These are phyloP conservation scores for Caenorhabditis sp. DNA, from an alignment of 2,888 invertebrate genomes.

Conservation along the genomic window DNA sequence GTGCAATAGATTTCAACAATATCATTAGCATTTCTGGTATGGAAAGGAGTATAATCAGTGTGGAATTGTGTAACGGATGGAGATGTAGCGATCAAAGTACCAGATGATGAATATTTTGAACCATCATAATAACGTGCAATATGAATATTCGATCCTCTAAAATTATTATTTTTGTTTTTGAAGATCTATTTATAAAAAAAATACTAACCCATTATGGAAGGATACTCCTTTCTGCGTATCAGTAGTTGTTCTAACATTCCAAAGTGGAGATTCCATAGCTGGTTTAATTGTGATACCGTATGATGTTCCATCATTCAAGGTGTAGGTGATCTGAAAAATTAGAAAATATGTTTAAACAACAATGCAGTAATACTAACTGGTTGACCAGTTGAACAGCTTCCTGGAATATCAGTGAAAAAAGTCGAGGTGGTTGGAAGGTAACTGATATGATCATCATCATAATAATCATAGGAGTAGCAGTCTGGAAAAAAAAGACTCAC, in stretches of 20 bases:
- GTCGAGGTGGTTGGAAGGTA: constrained; percentile 29
- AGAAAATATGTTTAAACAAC: too few species aligned
- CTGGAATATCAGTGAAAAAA: constrained; percentile 47
- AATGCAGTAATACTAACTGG: too few species aligned
- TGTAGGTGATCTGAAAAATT: constrained; percentile 27
- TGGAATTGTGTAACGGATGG: constrained; percentile 44
- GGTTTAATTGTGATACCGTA: constrained; percentile 20
- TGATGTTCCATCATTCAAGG: constrained; percentile 18
- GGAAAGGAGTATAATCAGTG: constrained; percentile 27
- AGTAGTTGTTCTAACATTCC: constrained; percentile 20
- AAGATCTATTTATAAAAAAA: not conserved
- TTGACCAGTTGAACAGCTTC: constrained; percentile 25
- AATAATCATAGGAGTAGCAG: constrained; percentile 40
- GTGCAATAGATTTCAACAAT: constrained; percentile 36
- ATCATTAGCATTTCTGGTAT: constrained; percentile 43
- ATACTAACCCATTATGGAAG: constrained; percentile 31
- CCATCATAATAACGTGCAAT: constrained; percentile 43
- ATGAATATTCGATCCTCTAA: constrained; percentile 45
- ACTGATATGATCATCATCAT: constrained; percentile 46
- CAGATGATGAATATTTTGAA: constrained; percentile 13
- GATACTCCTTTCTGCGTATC: constrained; percentile 19
- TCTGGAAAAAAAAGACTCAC: constrained; percentile 18
- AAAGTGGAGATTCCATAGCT: constrained; percentile 33
- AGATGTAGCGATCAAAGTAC: constrained; percentile 46
- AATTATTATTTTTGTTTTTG: constrained; percentile 5